Base-by-base conservation (phyloP, 2,888 invertebrate species). In the Bruchidius siliquastri region DNA sequence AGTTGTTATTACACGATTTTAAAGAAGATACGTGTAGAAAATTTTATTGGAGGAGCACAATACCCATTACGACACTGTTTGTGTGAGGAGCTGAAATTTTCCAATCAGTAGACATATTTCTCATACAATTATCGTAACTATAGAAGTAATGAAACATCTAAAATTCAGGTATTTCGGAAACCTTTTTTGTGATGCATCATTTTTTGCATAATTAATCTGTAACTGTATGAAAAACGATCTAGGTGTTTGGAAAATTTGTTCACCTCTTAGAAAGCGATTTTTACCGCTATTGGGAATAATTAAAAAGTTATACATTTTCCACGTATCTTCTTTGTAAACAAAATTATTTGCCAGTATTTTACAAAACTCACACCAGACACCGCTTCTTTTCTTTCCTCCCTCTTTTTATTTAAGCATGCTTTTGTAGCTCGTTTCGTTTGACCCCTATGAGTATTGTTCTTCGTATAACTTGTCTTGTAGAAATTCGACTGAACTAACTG, bases 1-100 rank as follows among this genome's bases (percentile, higher is more conserved):
- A 83, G 84, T 84, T 84, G 85, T 85, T 85, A 85, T 85, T 85
- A 85, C 84, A 84, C 84, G 71, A 49, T 68, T 70, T 71, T 69
- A 18, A 67, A 66, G 49, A 71, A 73, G 69, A 66, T 68, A 66
- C n/a, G 68, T 69, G 66, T n/a, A 69, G 30, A 49, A 49, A 49
- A 13, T 1, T 49, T 13, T 13, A 13, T 26, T 26, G 26, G 26
- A 26, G 8, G 8, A 26, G 8, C 2, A 4, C 2, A 26, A 8
- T 4, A 26, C 3, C 26, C 8, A 26, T 26, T 26, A 26, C 26
- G 26, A n/a, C n/a, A n/a, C n/a, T n/a, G 8, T 30, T 8, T 8
- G 30, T 30, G 8, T 30, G 8, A 30, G 30, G 4, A 8, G 30
- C 66, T 21, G 69, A 70, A 70, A 72, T 74, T 70, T 69, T 67